Conservation (phyloP, 1,140 invertebrate species). For the Mya arenaria region DNA sequence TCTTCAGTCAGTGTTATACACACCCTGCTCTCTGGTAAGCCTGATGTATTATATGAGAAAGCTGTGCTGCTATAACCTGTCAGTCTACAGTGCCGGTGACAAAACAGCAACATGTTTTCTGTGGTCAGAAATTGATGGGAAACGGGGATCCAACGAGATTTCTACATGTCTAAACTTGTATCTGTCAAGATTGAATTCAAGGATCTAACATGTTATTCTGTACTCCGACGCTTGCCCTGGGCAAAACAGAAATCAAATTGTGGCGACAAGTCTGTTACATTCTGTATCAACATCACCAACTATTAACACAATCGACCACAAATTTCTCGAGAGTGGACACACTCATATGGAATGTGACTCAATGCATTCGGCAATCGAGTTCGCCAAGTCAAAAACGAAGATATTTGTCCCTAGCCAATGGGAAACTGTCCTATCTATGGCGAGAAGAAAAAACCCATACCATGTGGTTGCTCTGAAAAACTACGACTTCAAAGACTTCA, state of each 20-base stretch:
- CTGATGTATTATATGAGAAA: conserved; percentile 17
- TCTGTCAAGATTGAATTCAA: not conserved
- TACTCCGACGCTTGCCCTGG: conserved; percentile 59
- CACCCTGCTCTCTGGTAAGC: not conserved
- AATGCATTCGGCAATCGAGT: conserved; percentile 9
- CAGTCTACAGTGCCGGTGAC: conserved; percentile 1
- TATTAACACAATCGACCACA: conserved; percentile 20
- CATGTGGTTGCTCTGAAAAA: not conserved
- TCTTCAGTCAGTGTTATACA: not conserved
- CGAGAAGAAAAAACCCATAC: conserved; percentile 30
- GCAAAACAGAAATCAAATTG: conserved; percentile 44
- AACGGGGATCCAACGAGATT: conserved; percentile 19
- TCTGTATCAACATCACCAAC: not conserved
- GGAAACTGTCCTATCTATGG: conserved; percentile 25
- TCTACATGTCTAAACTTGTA: not conserved
- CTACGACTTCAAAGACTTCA: conserved; percentile 35
- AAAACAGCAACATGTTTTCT: not conserved
- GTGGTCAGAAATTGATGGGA: conserved; percentile 19
- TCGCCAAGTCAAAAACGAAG: not conserved
- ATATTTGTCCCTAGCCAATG: conserved; percentile 19
- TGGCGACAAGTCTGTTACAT: not conserved
- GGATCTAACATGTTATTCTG: not conserved
- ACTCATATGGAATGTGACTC: conserved; percentile 27
- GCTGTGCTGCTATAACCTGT: conserved; percentile 16
- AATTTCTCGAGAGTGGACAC: conserved; percentile 34